These are phyloP conservation scores for Mesodorylaimus sp. DNA, from an alignment of 2,888 invertebrate genomes.

Conservation along the genomic window DNA sequence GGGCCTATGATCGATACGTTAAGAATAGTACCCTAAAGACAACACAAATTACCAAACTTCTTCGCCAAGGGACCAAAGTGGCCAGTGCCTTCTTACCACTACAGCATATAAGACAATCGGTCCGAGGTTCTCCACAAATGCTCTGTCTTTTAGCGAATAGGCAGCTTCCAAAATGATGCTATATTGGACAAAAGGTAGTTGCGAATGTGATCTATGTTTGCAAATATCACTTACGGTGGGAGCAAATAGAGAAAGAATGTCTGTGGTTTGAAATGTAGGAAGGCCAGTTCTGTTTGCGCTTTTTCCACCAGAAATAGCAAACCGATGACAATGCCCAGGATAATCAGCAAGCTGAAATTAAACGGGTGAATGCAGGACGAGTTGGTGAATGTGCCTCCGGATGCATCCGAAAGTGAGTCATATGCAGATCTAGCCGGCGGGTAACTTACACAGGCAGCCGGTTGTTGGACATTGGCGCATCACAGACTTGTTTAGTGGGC, in stretches of 20 bases:
- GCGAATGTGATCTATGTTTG: neutral
- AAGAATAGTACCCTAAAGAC: constrained; percentile 27
- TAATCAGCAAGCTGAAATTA: neutral
- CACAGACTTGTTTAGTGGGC: too few species aligned
- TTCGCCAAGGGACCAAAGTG: neutral
- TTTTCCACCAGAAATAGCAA: neutral
- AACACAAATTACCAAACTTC: neutral
- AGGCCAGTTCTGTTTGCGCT: neutral
- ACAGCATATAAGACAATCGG: constrained; percentile 40
- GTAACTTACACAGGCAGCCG: too few species aligned
- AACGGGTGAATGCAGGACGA: too few species aligned
- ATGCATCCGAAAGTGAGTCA: too few species aligned
- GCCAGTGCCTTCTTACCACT: constrained; percentile 31
- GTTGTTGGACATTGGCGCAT: too few species aligned
- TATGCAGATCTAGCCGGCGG: too few species aligned
- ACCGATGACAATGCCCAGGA: neutral
- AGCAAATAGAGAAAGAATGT: neutral
- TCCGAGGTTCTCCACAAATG: constrained; percentile 40
- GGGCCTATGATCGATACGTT: constrained; percentile 24
- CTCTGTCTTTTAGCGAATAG: constrained; percentile 40
- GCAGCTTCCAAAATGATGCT: constrained; percentile 39
- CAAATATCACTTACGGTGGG: constrained; percentile 1
- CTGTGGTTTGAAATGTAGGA: neutral
- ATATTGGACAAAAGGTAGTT: neutral
- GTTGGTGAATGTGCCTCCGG: too few species aligned